Conservation (phyloP, 2,113 vertebrate genomes). For the Catharus bicknelli region DNA sequence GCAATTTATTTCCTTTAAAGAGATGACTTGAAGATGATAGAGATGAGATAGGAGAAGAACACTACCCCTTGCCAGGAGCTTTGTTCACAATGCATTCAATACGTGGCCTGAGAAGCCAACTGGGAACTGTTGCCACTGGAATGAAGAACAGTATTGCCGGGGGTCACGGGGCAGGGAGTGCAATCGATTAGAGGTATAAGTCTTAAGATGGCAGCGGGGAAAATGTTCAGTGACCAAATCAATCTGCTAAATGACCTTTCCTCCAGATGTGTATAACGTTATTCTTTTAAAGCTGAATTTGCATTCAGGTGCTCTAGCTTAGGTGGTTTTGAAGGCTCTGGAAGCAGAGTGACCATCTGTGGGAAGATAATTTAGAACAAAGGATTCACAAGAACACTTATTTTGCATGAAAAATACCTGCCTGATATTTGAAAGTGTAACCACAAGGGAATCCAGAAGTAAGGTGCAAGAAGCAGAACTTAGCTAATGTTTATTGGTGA, state of each 20-base stretch:
- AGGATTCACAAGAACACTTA: neutral
- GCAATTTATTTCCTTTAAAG: constrained; percentile 70
- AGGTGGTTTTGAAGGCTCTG: neutral
- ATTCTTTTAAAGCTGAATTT: constrained; percentile 16
- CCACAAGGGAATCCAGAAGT: neutral
- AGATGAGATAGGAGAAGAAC: constrained; percentile 59
- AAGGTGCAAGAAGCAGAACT: neutral
- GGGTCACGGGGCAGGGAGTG: constrained; percentile 35
- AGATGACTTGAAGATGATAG: constrained; percentile 60
- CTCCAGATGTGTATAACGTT: neutral
- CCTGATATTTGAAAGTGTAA: neutral
- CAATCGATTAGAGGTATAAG: constrained; percentile 47
- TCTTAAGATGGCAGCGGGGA: constrained; percentile 42
- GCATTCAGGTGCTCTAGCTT: constrained; percentile 4
- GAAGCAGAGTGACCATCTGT: neutral
- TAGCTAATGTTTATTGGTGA: neutral
- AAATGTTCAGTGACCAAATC: constrained; percentile 49
- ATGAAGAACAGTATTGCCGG: constrained; percentile 45
- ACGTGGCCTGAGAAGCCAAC: constrained; percentile 24
- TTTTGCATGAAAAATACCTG: neutral
- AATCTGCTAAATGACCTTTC: constrained; percentile 34
- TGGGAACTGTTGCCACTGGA: constrained; percentile 46
- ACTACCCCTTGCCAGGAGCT: constrained; percentile 56
- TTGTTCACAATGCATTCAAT: constrained; percentile 52
- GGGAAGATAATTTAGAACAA: neutral